A percentile compares a stretch with the other conserved stretches of the same genome.
These are phyloP conservation scores for Pluvialis apricaria DNA, from an alignment of 2,113 vertebrate genomes.

Conservation along the genomic window DNA sequence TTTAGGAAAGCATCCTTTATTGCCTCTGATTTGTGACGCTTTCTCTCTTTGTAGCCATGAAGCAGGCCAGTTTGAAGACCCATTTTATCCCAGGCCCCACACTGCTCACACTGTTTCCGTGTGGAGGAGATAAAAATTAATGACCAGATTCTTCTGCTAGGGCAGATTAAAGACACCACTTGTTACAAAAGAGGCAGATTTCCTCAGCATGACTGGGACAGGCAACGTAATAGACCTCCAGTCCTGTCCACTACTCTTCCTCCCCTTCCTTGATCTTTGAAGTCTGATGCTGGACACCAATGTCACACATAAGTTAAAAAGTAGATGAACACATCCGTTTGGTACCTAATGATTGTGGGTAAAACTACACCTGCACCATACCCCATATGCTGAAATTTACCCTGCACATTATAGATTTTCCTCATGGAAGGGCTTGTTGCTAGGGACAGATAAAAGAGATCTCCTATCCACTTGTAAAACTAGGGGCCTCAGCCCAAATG, in stretches of 20 bases:
- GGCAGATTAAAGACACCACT: not conserved
- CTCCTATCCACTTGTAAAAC: not conserved
- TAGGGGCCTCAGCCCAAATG: not conserved
- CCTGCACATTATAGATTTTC: not conserved
- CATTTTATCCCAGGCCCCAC: not conserved
- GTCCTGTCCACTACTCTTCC: not conserved
- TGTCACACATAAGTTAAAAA: not conserved
- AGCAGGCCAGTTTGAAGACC: not conserved
- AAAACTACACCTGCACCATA: not conserved
- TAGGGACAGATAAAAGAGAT: not conserved
- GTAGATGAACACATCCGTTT: not conserved
- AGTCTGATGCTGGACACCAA: not conserved
- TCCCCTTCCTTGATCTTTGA: not conserved
- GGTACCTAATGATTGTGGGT: not conserved
- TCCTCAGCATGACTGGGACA: not conserved
- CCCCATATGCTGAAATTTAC: not conserved
- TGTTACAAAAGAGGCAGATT: not conserved
- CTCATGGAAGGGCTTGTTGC: not conserved
- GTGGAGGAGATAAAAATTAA: not conserved
- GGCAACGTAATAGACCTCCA: fast-evolving
- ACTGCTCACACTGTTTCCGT: not conserved
- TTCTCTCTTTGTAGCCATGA: not conserved
- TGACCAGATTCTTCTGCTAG: not conserved
- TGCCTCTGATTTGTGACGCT: not conserved
- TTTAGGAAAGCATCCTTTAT: not conserved